Base-by-base conservation (phyloP, 2,888 invertebrate species). In the Papilio gigon region DNA sequence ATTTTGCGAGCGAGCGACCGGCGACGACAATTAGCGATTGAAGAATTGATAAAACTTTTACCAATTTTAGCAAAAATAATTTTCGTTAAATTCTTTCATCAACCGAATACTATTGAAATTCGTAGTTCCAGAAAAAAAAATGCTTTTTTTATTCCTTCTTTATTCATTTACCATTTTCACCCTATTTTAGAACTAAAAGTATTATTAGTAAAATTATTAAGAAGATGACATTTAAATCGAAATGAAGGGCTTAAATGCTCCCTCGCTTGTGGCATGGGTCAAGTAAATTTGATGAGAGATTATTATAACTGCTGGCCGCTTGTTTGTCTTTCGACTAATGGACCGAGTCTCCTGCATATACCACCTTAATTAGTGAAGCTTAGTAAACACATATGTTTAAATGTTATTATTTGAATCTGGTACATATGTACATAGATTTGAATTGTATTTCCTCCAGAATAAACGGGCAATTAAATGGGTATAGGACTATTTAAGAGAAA, bases 301-400 rank as follows among this genome's bases (percentile, higher is more conserved):
- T 89, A 90, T 81, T 82, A 83, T 84, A 85, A 84, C 84, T 83
- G 82, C 76, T 78, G 75, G 78, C 77, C 73, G 78, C 73, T 73
- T 90, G 87, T 89, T 90, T 90, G 81, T 84, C 82, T 87, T 89
- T 82, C 74, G 78, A 79, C 85, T 88, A 86, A 88, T 87, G 84
- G 86, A 80, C 78, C 77, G 76, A 77, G 75, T 71, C 77, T 40
- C 75, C 70, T 73, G 79, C 82, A 80, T 79, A 80, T 77, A 75
- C 78, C 71, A 76, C 72, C 78, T 75, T 78, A 77, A 83, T 84
- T 83, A 82, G 77, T 77, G 72, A 65, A 71, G 74, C 70, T 60
- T 22, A 40, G 37, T 60, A 59, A 68, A 60, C 22, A 64, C 30
- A 58, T 68, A 25, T 50, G 25, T 61, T 53, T 53, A 11, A 59